Evolutionary conservation across 2,888 invertebrate species (phyloP), one percentile per base, ranked within the genome.

Genomic region (Caenorhabditis auriculariae): DNA sequence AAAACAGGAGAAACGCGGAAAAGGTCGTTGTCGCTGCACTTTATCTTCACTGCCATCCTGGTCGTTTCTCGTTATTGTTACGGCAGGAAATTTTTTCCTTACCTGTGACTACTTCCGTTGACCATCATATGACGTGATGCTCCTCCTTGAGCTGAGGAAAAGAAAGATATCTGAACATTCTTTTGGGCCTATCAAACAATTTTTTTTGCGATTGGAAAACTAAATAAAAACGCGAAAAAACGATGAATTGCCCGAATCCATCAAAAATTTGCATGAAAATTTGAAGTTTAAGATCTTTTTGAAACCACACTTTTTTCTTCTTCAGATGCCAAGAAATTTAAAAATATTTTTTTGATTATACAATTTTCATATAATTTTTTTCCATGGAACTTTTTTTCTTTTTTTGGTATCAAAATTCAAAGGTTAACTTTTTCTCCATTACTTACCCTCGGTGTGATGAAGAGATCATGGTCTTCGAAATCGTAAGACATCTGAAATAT

Each of bases 111-210:
- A 39, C 74, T 71, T 42, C 76, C 77, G 54, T 78, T 78, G 9
- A 75, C 78, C 66, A 78, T 73, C 68, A 78, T 66, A 52, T 78
- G 78, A 24, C 78, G 29, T 12, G 78, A 77, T 7, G 77, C 76
- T 19, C 78, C 77, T 26, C 77, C 78, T 47, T 65, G 62, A 6
- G 58, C 26, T 1, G 74, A 54, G 4, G 69, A 65, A 17, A 66
- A 69, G 23, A 60, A 66, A 12, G 59, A 65, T 29, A 60, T 55
- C 62, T 66, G 41, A 9, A 63, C 45, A 24, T n/a, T n/a, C n/a
- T n/a, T n/a, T n/a, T n/a, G n/a, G n/a, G n/a, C n/a, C n/a, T n/a
- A n/a, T n/a, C n/a, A n/a, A n/a, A n/a, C n/a, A n/a, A n/a, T n/a
- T n/a, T n/a, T n/a, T n/a, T n/a, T n/a, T n/a, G n/a, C n/a, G n/a